A percentile compares a stretch with the other conserved stretches of the same genome.
phyloP scores from a whole-genome alignment of 2,797 vertebrate genomes.

The Acanthopagrus latus region DNA sequence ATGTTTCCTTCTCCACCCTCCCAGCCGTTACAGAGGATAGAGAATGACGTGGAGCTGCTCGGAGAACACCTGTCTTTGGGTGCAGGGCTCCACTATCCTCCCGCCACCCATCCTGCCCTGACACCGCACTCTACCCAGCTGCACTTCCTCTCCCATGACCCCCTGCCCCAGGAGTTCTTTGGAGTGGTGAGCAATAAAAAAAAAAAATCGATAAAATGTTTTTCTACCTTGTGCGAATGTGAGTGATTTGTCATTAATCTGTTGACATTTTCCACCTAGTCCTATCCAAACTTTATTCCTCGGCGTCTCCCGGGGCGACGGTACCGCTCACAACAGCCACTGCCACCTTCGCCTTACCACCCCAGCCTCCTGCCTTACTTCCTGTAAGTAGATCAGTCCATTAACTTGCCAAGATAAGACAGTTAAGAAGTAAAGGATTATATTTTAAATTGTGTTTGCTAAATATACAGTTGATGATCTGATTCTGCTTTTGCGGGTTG shows the following conservation, averaged over 20 bases:
- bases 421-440: not conserved
- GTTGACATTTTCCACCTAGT: slow-evolving; percentile 77
- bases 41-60: slow-evolving; percentile 97
- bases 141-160: slow-evolving; percentile 96
- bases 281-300: slow-evolving; percentile 96
- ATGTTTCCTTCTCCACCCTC: not conserved
- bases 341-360: slow-evolving; percentile 96
- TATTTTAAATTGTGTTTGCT: not conserved
- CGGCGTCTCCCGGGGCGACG: slow-evolving; percentile 94
- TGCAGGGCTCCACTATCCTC: slow-evolving; percentile 93
- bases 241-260: slow-evolving; percentile 16
- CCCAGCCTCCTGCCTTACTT: slow-evolving; percentile 98
- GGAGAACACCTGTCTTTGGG: slow-evolving; percentile 95
- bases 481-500: not conserved
- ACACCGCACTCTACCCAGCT: slow-evolving; percentile 93
- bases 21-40: slow-evolving; percentile 97
- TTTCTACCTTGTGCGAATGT: not conserved
- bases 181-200: slow-evolving; percentile 91
- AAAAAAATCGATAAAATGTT: not conserved
- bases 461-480: not conserved
- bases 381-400: slow-evolving; percentile 89
- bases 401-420: not conserved
- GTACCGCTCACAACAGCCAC: slow-evolving; percentile 94
- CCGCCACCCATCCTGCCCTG: slow-evolving; percentile 88
- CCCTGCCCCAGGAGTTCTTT: slow-evolving; percentile 96